Evolutionary conservation across 2,888 invertebrate species (phyloP), one percentile per base, ranked within the genome.

Genomic region (Phania funesta): DNA sequence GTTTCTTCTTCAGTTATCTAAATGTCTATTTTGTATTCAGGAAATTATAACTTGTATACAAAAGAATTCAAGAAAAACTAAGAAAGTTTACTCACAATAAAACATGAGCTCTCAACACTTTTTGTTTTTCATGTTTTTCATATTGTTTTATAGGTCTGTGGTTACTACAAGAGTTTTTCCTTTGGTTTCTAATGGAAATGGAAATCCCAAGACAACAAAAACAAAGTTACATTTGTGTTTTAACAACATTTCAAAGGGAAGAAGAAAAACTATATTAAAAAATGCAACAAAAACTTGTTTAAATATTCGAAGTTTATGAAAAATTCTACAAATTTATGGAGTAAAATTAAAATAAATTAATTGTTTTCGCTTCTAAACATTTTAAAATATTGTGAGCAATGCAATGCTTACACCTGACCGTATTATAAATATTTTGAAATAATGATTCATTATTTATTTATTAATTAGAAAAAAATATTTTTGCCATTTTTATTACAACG

Each of bases 1-100:
- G 5, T 62, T 41, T 62, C 32, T 32, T 52, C 64, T 41, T 44
- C 29, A 60, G 32, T 76, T 65, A 65, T 60, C 44, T 50, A 46
- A 81, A 73, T 60, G 67, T 52, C 20, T 67, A 46, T 67, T 70
- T 56, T 78, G 50, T 35, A 70, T 78, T 64, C 70, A 74, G 78
- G 70, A 78, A 82, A 77, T 78, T 74, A 68, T 58, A 65, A 65
- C 32, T 78, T 70, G 67, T 52, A 32, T 35, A 52, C 46, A 50
- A 58, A 46, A 56, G 18, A 56, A 62, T 41, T 3, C 11, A 50
- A 29, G 54, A 44, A 60, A 62, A 62, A 11, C 20, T 52, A 62
- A 41, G 32, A 75, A 58, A 68, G 68, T 41, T 48, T 60, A 35
- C 26, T 29, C 46, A 50, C 24, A 48, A 58, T 48, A 65, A 56